Evolutionary conservation across 1,140 invertebrate species (phyloP), one percentile per base, ranked within the genome.

Genomic region (Portunus trituberculatus): DNA sequence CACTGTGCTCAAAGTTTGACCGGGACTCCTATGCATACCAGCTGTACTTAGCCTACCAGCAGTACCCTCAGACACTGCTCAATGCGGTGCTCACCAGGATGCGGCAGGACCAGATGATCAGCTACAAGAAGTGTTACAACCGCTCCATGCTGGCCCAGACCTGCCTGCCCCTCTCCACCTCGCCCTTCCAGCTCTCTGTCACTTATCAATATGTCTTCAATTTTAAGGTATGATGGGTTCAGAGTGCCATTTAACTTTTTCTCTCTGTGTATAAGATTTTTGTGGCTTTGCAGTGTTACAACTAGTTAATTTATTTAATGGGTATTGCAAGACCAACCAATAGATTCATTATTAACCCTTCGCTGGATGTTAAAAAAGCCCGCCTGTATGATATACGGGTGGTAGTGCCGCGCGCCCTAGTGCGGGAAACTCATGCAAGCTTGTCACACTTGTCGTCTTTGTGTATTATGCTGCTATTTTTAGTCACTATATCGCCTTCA

Each of bases 41-140:
- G 59, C 96, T 98, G n/a, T 98, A 98, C 95, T 97, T 97, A 96
- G 97, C 98, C 45, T 98, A 98, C 96, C 98, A 98, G 95, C 97
- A 98, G 95, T 98, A 98, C 97, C 97, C 98, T 0, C 98, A 98
- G 93, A 97, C 97, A 76, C 96, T 98, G 0, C 96, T 98, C 1
- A 96, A 97, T 86, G 97, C 97, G 0, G 98, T 98, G 0, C 97
- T 98, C 96, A 96, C 97, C 0, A 97, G 98, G 96, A 97, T 96
- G 84, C 91, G 96, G 16, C 91, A 95, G 28, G 93, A 93, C 84
- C 94, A 96, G 94, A 96, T 96, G 96, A 96, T 96, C 82, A 96
- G 96, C 91, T 96, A 95, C 92, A 97, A 97, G 46, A 98, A 97
- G 94, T 96, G 96, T 16, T 97, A 97, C 28, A 96, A 96, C 67